These are phyloP conservation scores for Hyppa rectilinea DNA, from an alignment of 2,888 invertebrate species.

Conservation along the genomic window DNA sequence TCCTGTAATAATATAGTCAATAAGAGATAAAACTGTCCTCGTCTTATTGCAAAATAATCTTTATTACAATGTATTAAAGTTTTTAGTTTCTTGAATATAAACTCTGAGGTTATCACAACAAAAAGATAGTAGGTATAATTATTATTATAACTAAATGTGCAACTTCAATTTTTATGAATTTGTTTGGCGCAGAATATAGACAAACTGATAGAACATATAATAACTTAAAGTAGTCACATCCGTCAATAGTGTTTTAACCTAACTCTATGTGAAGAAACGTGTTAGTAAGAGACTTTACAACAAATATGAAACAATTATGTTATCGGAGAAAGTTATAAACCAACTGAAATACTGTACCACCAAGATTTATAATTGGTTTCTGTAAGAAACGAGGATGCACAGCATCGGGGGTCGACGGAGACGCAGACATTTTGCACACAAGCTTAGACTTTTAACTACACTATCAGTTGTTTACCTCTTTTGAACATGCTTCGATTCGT, in stretches of 20 bases:
- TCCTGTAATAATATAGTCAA: background rate
- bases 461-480: slow-evolving; percentile 77
- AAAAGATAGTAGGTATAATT: slow-evolving; percentile 15
- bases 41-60: slow-evolving; percentile 10
- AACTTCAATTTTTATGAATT: background rate
- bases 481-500: slow-evolving; percentile 73
- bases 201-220: background rate
- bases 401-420: slow-evolving; percentile 76
- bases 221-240: background rate
- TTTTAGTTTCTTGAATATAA: background rate
- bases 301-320: background rate
- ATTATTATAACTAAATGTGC: too few species aligned
- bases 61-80: slow-evolving; percentile 27
- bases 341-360: slow-evolving; percentile 80
- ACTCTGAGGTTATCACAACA: slow-evolving; percentile 42
- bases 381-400: slow-evolving; percentile 82
- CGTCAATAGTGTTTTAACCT: background rate
- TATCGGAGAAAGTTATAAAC: slow-evolving; percentile 20
- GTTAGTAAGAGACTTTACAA: slow-evolving; percentile 23
- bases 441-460: slow-evolving; percentile 48
- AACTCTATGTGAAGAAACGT: background rate
- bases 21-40: slow-evolving; percentile 10
- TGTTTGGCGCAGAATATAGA: background rate
- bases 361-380: slow-evolving; percentile 71
- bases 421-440: slow-evolving; percentile 71